Base-by-base conservation (phyloP, 2,113 vertebrate genomes). In the Beaufortia kweichowensis region DNA sequence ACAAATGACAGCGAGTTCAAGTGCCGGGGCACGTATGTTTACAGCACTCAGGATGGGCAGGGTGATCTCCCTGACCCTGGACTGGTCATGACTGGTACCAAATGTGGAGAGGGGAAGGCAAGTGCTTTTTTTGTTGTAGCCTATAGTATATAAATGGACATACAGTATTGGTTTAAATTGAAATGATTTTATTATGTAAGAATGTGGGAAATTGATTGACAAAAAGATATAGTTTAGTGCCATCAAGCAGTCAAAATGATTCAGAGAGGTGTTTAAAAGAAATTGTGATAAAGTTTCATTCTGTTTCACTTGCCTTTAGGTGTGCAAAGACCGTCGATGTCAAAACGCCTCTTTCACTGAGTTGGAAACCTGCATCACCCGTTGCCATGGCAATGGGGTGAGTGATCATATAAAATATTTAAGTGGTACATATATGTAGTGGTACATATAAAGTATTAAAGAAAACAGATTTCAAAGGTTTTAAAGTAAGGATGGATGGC, bases 51-150 rank as follows among this genome's bases (percentile, higher is more conserved):
- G 85, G 94, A 95, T 0, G 93, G 93, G 0, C 93, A 94, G 76
- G 94, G 93, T 0, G 94, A 96, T 85, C 90, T 94, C 65, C 91
- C 91, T 0, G 94, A 95, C 83, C 92, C 96, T 0, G 94, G 96
- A 24, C 89, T 96, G 3, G 97, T 99, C 56, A 94, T 94, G 88
- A 93, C 95, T 0, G 97, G 97, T 56, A 98, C 97, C 12, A 96
- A 93, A 61, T 99, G 97, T 31, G 95, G 94, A 3, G 92, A 96
- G 48, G 90, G 93, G 3, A 96, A 95, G 96, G 96, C 96, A 71
- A 85, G 94, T 78, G 29, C 43, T 72, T 26, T 61, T 28, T 6
- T 5, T 14, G 11, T 1, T 57, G 55, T 3, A 8, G 24, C 2
- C 3, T 39, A 11, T 2, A 39, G 11, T 39, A 39, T 39, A 39